Percentiles rank a stretch among this genome's conserved stretches.
Evolutionary conservation across 64 coral and sea anemone species (phyloP).

Genomic region (Dendrophyllia cribrosa): DNA sequence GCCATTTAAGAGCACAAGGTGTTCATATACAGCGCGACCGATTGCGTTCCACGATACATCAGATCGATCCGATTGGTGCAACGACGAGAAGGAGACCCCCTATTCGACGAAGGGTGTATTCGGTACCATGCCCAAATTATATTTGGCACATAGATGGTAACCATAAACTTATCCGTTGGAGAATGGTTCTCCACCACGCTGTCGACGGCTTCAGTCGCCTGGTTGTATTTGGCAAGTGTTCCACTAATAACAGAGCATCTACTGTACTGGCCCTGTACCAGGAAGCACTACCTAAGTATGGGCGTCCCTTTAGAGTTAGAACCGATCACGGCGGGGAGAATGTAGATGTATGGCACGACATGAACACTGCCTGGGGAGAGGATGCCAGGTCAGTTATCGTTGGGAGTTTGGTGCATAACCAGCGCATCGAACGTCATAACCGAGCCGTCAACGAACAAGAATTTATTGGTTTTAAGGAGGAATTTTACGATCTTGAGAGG

Average conservation of each 20-base stretch:
- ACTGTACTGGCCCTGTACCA: background rate
- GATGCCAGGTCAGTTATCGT: too few species aligned
- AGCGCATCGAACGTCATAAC: constrained; percentile 31
- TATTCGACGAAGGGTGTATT: constrained; percentile 34
- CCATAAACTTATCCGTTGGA: constrained; percentile 21
- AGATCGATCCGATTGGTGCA: background rate
- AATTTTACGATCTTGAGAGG: constrained; percentile 34
- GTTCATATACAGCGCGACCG: background rate
- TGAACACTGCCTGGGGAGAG: constrained; percentile 29
- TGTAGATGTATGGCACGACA: constrained; percentile 29
- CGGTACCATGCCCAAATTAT: constrained; percentile 26
- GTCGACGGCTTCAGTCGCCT: constrained; percentile 36
- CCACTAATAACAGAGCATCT: constrained; percentile 25
- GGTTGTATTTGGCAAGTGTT: constrained; percentile 14
- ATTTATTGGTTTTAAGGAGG: constrained; percentile 5
- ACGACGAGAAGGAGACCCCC: background rate
- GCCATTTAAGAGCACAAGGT: background rate
- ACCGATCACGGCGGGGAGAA: constrained; percentile 50
- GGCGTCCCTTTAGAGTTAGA: constrained; percentile 17
- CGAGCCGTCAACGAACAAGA: constrained; percentile 21
- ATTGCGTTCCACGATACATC: background rate
- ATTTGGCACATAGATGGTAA: too few species aligned
- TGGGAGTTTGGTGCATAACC: constrained; percentile 55
- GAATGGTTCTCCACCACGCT: constrained; percentile 16
- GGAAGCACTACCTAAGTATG: constrained; percentile 27